Evolutionary conservation across 2,113 vertebrate genomes (phyloP), one percentile per base, ranked within the genome.

Genomic region (Corapipo altera): DNA sequence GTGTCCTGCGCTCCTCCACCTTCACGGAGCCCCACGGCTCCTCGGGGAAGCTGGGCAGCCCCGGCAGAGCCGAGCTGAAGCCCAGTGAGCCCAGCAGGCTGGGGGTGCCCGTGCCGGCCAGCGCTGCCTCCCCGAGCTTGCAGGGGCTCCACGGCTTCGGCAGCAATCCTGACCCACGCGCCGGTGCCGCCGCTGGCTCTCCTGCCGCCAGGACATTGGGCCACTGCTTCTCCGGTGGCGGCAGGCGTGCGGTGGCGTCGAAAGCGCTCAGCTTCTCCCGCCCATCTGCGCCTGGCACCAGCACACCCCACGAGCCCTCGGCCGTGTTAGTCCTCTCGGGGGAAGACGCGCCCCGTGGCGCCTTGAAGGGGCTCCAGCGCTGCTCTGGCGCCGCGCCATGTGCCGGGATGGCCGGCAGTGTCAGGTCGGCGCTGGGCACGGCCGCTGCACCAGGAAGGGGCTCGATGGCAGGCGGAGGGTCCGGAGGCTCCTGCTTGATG

Each of bases 401-500:
- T 0, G 81, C 75, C 1, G 97, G 94, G 71, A 98, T 4, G 11
- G 96, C 80, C 0, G 96, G 89, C 35, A 96, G 95, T 62, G 87
- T 67, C 80, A 98, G 79, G 3, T 72, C 57, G 0, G 88, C 0
- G 15, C 79, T 5, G 0, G 93, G 95, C 44, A 96, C 1, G 20
- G 93, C 96, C 4, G 88, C 95, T 10, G 94, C 80, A 5, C 96
- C 85, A 84, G 97, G 79, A 19, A 94, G 69, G 46, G 98, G 95
- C 83, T 99, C 98, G 0, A 97, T 93, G 81, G 98, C 93, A 0
- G 98, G 93, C 6, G 98, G 97, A 18, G 98, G 91, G 76, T 99
- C 99, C 8, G 98, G 95, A 3, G 99, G 99, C 86, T 99, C 99
- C 97, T 99, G 99, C 92, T 99, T 99, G 97, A 99, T 99, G 92